phyloP scores from a whole-genome alignment of 92 coral and sea anemone species.

The Diadumene lineata region DNA sequence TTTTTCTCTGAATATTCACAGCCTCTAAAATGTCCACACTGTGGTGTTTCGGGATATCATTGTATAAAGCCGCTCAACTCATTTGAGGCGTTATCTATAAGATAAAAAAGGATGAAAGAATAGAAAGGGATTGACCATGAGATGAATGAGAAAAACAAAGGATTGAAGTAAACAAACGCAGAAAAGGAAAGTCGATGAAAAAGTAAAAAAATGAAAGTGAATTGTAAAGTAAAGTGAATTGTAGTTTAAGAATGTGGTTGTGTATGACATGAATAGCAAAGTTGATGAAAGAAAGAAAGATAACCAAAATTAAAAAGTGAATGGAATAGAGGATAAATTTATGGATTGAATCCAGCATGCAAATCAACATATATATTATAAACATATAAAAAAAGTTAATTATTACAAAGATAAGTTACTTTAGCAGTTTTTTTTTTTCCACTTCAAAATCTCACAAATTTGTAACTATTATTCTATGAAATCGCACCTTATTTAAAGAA shows the following conservation, averaged over 20 bases:
- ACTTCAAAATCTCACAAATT: too few species aligned
- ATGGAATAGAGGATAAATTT: too few species aligned
- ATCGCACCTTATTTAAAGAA: too few species aligned
- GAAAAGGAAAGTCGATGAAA: not conserved
- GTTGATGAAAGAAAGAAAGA: not conserved
- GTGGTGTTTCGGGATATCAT: conserved; percentile 90
- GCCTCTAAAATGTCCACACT: conserved; percentile 90
- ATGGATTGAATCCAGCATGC: too few species aligned
- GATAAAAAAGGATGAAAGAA: conserved; percentile 3
- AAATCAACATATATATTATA: too few species aligned
- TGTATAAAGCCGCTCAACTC: conserved; percentile 84
- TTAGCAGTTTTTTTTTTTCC: too few species aligned
- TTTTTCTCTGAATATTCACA: conserved; percentile 95
- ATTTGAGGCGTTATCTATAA: conserved; percentile 43
- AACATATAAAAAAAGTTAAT: too few species aligned
- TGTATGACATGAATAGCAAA: not conserved
- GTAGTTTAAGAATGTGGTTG: not conserved
- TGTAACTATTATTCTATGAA: too few species aligned
- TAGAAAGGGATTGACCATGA: not conserved
- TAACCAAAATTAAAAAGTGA: too few species aligned
- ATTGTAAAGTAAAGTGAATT: not conserved
- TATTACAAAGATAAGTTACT: too few species aligned
- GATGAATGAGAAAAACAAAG: not conserved
- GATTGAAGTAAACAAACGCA: not conserved
- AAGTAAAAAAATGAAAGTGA: not conserved